Conservation (phyloP, 2,113 vertebrate species). For the Myodes glareolus region DNA sequence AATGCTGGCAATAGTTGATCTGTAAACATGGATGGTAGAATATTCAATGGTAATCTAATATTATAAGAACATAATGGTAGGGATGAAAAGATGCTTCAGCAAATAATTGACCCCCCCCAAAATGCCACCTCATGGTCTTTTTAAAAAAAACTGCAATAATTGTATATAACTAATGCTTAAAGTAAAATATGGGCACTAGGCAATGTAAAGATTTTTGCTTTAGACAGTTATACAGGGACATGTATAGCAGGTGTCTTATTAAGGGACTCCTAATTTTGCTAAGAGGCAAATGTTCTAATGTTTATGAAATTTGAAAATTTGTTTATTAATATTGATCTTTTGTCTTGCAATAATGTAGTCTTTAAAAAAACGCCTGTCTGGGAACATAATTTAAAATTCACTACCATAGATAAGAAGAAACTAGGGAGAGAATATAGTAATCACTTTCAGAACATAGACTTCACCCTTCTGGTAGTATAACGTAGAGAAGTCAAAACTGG, state of each 20-base stretch:
- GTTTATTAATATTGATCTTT: not conserved
- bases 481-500: not conserved
- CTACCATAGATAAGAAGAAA: not conserved
- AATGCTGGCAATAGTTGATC: not conserved
- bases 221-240: not conserved
- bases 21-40: not conserved
- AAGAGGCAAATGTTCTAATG: not conserved
- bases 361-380: not conserved
- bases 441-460: not conserved
- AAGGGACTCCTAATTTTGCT: not conserved
- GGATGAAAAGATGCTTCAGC: not conserved
- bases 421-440: not conserved
- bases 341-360: not conserved
- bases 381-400: not conserved
- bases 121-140: not conserved
- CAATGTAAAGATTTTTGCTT: not conserved
- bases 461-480: not conserved
- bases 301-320: slow-evolving; percentile 24
- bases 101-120: not conserved
- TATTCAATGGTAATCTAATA: not conserved
- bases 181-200: not conserved
- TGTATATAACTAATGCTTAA: not conserved
- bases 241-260: not conserved
- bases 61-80: not conserved
- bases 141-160: not conserved